Conservation (phyloP, 2,888 invertebrate species). For the Heliconius aoede region DNA sequence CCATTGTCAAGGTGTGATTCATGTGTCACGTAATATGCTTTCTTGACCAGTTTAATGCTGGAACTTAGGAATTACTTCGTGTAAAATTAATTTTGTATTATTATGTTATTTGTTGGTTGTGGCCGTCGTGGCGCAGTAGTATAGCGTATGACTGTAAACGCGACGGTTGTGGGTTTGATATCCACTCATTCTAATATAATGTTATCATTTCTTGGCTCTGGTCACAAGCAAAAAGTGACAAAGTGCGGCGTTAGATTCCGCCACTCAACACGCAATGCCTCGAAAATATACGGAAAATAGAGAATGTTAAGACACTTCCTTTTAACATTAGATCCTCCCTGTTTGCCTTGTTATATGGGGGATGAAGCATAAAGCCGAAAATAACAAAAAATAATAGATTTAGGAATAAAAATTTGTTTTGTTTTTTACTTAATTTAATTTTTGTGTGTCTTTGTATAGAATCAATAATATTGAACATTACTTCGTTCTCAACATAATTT, state of each 20-base stretch:
- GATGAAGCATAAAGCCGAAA: not conserved
- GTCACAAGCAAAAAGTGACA: too few species aligned
- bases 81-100: not conserved
- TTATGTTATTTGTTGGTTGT: too few species aligned
- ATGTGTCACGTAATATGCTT: conserved; percentile 33
- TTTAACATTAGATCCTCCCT: not conserved
- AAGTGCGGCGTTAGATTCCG: not conserved
- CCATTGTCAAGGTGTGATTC: conserved; percentile 68
- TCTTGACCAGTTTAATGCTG: not conserved
- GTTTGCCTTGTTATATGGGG: not conserved
- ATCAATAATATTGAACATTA: too few species aligned
- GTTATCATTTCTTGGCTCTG: not conserved
- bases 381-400: too few species aligned
- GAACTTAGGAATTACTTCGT: not conserved
- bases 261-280: not conserved
- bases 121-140: too few species aligned
- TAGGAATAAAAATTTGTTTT: not conserved
- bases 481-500: not conserved
- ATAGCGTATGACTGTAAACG: too few species aligned
- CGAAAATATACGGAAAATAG: not conserved
- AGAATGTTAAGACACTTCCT: not conserved
- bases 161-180: too few species aligned
- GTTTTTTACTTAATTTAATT: not conserved
- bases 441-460: too few species aligned
- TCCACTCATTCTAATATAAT: too few species aligned